A percentile compares a stretch with the other conserved stretches of the same genome.
Evolutionary conservation across 1,140 invertebrate genomes (phyloP).

Genomic region (Drosophila setifemur): DNA sequence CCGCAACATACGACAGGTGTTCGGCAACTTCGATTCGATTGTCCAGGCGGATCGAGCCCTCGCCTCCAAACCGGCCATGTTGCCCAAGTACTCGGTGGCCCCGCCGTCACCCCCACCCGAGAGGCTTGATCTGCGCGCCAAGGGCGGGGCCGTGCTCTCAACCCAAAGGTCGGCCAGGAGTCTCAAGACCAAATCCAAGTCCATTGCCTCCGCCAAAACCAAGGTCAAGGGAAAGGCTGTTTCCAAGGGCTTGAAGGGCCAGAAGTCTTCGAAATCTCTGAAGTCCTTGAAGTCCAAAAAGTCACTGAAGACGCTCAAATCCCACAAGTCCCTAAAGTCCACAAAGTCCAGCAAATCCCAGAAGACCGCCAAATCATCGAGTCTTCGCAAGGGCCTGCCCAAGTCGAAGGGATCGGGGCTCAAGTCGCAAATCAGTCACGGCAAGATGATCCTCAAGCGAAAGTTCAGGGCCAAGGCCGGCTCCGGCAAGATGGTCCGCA

Average conservation of each 20-base stretch:
- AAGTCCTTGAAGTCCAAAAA: constrained; percentile 31
- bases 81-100: constrained; percentile 57
- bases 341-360: too few species aligned
- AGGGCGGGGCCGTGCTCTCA: constrained; percentile 33
- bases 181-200: constrained; percentile 29
- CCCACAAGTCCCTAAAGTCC: not conserved
- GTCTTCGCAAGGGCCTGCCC: constrained; percentile 6
- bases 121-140: not conserved
- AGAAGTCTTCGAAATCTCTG: constrained; percentile 14
- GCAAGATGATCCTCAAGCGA: constrained; percentile 53
- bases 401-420: constrained; percentile 12
- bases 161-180: constrained; percentile 22
- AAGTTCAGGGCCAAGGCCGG: constrained; percentile 31
- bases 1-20: constrained; percentile 67
- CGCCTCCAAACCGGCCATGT: constrained; percentile 33
- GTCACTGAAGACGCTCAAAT: not conserved
- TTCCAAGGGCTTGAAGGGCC: not conserved
- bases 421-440: constrained; percentile 21
- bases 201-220: not conserved
- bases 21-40: constrained; percentile 67
- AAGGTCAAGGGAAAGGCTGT: not conserved
- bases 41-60: constrained; percentile 62
- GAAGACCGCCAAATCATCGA: constrained; percentile 1
- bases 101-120: not conserved
- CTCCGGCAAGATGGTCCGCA: constrained; percentile 33